These are phyloP conservation scores for Phenganax subtilis DNA, from an alignment of 92 coral and sea anemone genomes.

Conservation along the genomic window DNA sequence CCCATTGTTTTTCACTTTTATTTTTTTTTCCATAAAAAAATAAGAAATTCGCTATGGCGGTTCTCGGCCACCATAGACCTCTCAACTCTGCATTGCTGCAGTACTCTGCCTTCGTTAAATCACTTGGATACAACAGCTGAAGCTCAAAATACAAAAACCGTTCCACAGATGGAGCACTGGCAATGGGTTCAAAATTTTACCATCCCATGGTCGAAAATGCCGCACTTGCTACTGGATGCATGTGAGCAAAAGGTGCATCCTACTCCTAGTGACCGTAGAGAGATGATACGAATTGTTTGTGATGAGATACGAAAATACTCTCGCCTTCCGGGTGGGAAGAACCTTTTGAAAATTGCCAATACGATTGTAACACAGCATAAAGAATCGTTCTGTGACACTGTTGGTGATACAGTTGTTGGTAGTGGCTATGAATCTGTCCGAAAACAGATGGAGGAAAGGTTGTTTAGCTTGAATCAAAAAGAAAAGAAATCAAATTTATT, in stretches of 20 bases:
- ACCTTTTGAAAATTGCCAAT: constrained; percentile 8
- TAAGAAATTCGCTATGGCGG: no score
- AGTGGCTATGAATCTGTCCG: neutral
- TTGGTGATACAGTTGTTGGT: neutral
- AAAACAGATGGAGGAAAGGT: constrained; percentile 8
- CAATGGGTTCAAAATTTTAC: neutral
- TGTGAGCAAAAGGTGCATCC: neutral
- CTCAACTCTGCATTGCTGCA: no score
- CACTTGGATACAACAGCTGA: no score
- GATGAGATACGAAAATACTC: neutral
- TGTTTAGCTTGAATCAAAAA: neutral
- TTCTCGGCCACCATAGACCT: no score
- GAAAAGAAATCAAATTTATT: neutral
- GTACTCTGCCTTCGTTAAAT: no score
- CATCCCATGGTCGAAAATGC: constrained; percentile 6
- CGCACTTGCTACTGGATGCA: neutral
- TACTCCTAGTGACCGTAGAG: neutral
- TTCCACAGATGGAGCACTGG: neutral
- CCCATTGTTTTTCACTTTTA: no score
- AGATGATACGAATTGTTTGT: neutral
- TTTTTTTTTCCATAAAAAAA: no score
- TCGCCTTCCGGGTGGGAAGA: neutral
- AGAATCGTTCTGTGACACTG: neutral
- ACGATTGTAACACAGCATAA: neutral
- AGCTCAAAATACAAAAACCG: no score